Percentiles rank a stretch among this genome's conserved stretches.
Evolutionary conservation across 2,888 invertebrate species (phyloP).

Genomic region (Pachycephus smyrnensis): DNA sequence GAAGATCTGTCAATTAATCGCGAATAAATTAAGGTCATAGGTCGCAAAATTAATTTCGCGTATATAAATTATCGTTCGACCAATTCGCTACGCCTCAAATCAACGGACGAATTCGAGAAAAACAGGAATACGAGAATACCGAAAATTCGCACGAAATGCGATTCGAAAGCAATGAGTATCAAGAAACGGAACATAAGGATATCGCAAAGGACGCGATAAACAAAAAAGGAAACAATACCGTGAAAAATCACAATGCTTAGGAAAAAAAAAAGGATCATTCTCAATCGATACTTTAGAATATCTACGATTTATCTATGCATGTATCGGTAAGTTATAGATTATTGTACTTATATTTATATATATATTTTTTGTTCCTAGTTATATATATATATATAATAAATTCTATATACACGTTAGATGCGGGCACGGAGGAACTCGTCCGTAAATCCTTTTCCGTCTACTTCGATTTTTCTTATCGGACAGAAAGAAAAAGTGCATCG

Average conservation of each 20-base stretch:
- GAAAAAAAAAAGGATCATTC: not conserved
- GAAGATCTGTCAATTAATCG: too few species aligned
- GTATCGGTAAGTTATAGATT: slow-evolving; percentile 28
- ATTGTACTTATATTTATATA: slow-evolving; percentile 41
- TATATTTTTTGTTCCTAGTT: slow-evolving; percentile 19
- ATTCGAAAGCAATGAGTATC: not conserved
- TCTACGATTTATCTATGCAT: slow-evolving; percentile 3
- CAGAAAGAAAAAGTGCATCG: too few species aligned
- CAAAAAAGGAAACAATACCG: not conserved
- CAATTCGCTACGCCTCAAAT: too few species aligned
- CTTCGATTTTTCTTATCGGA: slow-evolving; percentile 20
- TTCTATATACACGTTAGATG: slow-evolving; percentile 49
- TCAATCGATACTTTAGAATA: slow-evolving; percentile 1
- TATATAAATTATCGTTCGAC: too few species aligned
- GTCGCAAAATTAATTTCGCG: too few species aligned
- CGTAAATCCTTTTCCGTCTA: slow-evolving; percentile 52
- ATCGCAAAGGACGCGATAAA: not conserved
- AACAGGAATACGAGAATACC: not conserved
- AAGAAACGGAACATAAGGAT: not conserved
- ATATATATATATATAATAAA: slow-evolving; percentile 36
- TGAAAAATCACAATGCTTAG: slow-evolving; percentile 4
- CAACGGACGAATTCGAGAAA: not conserved
- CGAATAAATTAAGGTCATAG: too few species aligned
- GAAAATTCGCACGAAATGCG: not conserved
- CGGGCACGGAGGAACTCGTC: slow-evolving; percentile 60